Base-by-base conservation (phyloP, 2,113 vertebrate species). In the Amphiprion ocellaris region DNA sequence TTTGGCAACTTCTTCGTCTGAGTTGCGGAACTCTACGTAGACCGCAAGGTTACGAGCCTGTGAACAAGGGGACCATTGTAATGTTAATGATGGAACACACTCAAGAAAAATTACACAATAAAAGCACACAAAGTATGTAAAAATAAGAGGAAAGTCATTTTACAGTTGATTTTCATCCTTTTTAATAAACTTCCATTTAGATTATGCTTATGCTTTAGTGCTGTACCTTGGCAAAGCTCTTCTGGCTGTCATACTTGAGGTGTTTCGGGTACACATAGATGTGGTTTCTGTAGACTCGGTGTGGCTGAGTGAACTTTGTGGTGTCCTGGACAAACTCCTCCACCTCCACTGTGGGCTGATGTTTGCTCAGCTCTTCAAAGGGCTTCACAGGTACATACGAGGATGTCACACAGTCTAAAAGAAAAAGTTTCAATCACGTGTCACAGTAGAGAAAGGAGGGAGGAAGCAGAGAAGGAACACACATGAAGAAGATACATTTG, bases 211-310 rank as follows among this genome's bases (percentile, higher is more conserved):
- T 52, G 3, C 15, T 12, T 4, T 8, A 1, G 16, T 1, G 10
- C 19, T 28, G 30, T 94, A 99, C 98, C 98, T 99, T 99, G 86
- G 95, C 96, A 74, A 99, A 99, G 85, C 96, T 97, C 91, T 97
- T 99, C 94, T 99, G 98, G 85, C 96, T 96, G 81, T 99, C 98
- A 2, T 99, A 99, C 69, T 99, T 99, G 58, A 99, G 97, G 84
- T 99, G 98, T 86, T 95, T 98, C 37, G 98, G 98, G 79, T 99
- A 99, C 28, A 99, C 79, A n/a, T 99, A 99, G 90, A 99, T 95
- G 92, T 99, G 98, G 93, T 99, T 99, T 92, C 94, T 97, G 93
- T 99, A 99, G 16, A 96, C 96, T 71, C 96, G 94, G 65, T 98
- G 96, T 26, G 97, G 97, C 59, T 95, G 97, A n/a, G 96, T 96